These are phyloP conservation scores for Cecropterus lyciades DNA, from an alignment of 1,140 invertebrate species.

Conservation along the genomic window DNA sequence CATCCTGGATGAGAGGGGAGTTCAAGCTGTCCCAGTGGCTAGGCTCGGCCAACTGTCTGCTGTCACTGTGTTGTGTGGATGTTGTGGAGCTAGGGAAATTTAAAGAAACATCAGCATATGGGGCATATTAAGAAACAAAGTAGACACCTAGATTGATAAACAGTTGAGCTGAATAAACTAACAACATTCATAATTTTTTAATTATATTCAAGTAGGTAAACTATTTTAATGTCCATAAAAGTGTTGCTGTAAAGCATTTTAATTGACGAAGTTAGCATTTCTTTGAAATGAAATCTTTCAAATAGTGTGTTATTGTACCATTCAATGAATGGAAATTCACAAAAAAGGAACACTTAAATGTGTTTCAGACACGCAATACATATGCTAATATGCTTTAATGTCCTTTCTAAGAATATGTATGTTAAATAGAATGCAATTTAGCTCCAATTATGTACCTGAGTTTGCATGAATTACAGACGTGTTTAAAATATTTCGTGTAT, in stretches of 20 bases:
- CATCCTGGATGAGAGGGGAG: conserved; percentile 96
- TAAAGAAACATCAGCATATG: too few species aligned
- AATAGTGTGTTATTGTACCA: conserved; percentile 1
- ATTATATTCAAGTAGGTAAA: too few species aligned
- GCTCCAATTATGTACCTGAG: conserved; percentile 3
- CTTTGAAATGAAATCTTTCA: neutral
- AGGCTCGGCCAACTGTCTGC: conserved; percentile 83
- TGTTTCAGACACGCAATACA: conserved; percentile 12
- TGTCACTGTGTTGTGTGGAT: conserved; percentile 84
- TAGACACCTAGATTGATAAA: too few species aligned
- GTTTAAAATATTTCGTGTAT: neutral
- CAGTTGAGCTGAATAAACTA: too few species aligned
- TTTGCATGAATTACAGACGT: neutral
- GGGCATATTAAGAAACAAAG: too few species aligned
- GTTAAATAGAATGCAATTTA: conserved; percentile 15
- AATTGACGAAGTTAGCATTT: too few species aligned
- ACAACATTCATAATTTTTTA: too few species aligned
- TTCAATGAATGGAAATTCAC: conserved; percentile 11
- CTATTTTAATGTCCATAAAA: neutral
- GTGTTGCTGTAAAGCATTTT: neutral
- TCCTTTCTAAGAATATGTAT: conserved; percentile 1
- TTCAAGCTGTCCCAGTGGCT: conserved; percentile 88
- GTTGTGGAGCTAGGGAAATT: conserved; percentile 84
- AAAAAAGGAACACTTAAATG: conserved; percentile 15
- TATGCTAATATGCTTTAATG: conserved; percentile 6